Conservation (phyloP, 2,113 vertebrate genomes). For the Rana temporaria region DNA sequence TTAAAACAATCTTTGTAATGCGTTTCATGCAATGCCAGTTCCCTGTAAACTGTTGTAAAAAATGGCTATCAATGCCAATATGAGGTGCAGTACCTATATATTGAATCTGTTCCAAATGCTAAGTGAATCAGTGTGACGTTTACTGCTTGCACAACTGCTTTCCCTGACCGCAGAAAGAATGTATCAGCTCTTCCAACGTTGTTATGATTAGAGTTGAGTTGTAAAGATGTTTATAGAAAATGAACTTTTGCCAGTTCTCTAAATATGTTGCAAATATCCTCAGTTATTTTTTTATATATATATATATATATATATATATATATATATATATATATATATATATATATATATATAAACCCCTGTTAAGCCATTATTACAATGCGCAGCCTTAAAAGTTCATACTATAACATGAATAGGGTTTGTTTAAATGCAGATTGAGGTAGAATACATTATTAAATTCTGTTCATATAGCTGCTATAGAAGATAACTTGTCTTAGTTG, state of each 20-base stretch:
- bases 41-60: not conserved
- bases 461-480: too few relatives aligned
- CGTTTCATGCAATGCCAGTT: not conserved
- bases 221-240: slow-evolving; percentile 51
- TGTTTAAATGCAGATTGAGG: too few relatives aligned
- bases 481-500: too few relatives aligned
- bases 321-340: too few relatives aligned
- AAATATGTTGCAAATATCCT: slow-evolving; percentile 37
- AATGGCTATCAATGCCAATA: slow-evolving; percentile 5
- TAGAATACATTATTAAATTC: too few relatives aligned
- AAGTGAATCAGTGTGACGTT: slow-evolving; percentile 27
- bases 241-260: slow-evolving; percentile 27
- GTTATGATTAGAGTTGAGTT: slow-evolving; percentile 44
- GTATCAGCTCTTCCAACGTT: slow-evolving; percentile 32
- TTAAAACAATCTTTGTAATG: too few relatives aligned
- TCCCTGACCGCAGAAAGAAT: slow-evolving; percentile 48
- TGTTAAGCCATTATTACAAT: too few relatives aligned
- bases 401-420: too few relatives aligned
- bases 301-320: too few relatives aligned
- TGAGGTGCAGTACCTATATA: slow-evolving; percentile 13
- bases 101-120: slow-evolving; percentile 4
- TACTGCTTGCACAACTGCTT: slow-evolving; percentile 31
- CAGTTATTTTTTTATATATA: not conserved
- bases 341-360: too few relatives aligned
- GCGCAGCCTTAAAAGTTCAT: too few relatives aligned